These are phyloP conservation scores for Syrista parreyssii DNA, from an alignment of 2,888 invertebrate species.

Conservation along the genomic window DNA sequence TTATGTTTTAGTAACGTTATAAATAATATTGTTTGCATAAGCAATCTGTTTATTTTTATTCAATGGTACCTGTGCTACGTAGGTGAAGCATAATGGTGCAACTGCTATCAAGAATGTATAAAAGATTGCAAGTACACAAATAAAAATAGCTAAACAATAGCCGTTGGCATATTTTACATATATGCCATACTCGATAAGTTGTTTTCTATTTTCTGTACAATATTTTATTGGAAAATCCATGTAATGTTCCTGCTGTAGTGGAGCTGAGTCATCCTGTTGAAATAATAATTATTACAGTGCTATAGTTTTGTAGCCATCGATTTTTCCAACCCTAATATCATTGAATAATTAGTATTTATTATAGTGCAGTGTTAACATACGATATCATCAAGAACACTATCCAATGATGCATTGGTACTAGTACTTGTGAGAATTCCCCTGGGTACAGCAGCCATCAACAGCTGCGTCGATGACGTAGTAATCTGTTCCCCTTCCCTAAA, in stretches of 20 bases:
- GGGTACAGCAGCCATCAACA: slow-evolving; percentile 28
- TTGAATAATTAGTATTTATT: neutral
- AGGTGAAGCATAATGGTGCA: slow-evolving; percentile 37
- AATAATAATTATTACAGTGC: neutral
- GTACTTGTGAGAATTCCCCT: slow-evolving; percentile 32
- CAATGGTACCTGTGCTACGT: slow-evolving; percentile 34
- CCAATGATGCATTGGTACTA: slow-evolving; percentile 27
- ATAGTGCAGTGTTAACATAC: slow-evolving; percentile 12
- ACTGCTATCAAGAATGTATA: slow-evolving; percentile 40
- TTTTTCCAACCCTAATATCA: neutral
- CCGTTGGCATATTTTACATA: slow-evolving; percentile 35
- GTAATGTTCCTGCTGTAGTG: slow-evolving; percentile 12
- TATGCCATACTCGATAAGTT: slow-evolving; percentile 21
- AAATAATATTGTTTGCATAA: neutral
- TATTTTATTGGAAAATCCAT: slow-evolving; percentile 18
- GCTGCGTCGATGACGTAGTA: slow-evolving; percentile 28
- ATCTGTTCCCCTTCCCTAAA: slow-evolving; percentile 31
- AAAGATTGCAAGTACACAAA: slow-evolving; percentile 30
- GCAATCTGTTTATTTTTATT: neutral
- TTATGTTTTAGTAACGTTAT: neutral
- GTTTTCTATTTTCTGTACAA: slow-evolving; percentile 10
- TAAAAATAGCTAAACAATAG: slow-evolving; percentile 26
- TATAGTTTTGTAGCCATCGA: neutral
- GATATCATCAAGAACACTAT: slow-evolving; percentile 24
- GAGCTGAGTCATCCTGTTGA: slow-evolving; percentile 22